Base-by-base conservation (phyloP, 2,888 invertebrate genomes). In the Thelaira solivaga region DNA sequence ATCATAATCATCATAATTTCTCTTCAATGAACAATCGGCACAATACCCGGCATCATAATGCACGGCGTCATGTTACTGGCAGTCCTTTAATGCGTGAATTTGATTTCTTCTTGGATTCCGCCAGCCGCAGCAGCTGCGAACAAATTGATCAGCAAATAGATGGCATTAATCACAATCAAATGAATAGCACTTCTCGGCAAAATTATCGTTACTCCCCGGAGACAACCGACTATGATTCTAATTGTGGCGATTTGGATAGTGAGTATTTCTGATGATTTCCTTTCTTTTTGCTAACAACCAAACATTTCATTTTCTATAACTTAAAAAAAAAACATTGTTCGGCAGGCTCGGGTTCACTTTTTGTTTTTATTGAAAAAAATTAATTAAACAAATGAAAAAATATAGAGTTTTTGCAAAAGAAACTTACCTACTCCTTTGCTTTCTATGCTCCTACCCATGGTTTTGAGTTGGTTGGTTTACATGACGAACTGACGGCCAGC, bases 171-270 rank as follows among this genome's bases (percentile, higher is more conserved):
- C 88, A 88, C 79, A 89, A 88, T 82, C 87, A 87, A 57, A 80
- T 93, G 74, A 82, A 82, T 0, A 82, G 81, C 1, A 61, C 53
- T 53, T 74, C 74, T 5, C 80, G 83, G 2, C 84, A 84, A 76
- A 96, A 96, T 88, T 96, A 96, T 89, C 95, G 96, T 22, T 92
- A 97, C 76, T 97, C 97, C 41, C 96, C 97, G 1, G 97, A 97
- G 90, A 95, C 96, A 72, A 97, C 97, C 53, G 97, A 97, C 88
- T 97, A 96, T 88, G 97, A 96, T 89, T 96, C 95, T 80, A 95
- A 95, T 87, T 93, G 93, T 85, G 93, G 93, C 11, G 96, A 96
- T 86, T 91, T 95, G 83, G 96, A 96, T 88, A 97, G 95, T 86
- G 74, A 97, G 97, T 90, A 96, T 95, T 87, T 45, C 34, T 13